Conservation (phyloP, 1,140 invertebrate species). For the Drosophila bifasciata region DNA sequence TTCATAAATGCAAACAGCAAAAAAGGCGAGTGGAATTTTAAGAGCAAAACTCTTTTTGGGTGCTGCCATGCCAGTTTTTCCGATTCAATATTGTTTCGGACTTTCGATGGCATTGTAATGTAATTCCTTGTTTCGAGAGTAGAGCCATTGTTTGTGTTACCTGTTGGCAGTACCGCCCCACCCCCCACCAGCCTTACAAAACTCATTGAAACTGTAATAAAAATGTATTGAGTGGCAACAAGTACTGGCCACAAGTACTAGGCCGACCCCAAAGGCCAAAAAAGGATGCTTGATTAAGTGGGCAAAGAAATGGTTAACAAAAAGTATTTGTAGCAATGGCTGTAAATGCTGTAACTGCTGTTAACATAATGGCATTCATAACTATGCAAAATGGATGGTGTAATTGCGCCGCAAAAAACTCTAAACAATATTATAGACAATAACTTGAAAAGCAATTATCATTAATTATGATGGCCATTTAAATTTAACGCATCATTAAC, state of each 20-base stretch:
- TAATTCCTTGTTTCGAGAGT: constrained; percentile 38
- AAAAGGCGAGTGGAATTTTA: too few relatives aligned
- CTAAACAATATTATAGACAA: constrained; percentile 66
- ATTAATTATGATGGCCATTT: constrained; percentile 81
- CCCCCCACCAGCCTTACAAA: constrained; percentile 2
- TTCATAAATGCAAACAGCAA: constrained; percentile 44
- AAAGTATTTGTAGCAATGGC: constrained; percentile 15
- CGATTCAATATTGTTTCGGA: constrained; percentile 43
- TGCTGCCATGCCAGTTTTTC: constrained; percentile 37
- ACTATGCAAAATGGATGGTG: constrained; percentile 34
- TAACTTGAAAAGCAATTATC: constrained; percentile 77
- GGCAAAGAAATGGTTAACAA: neutral
- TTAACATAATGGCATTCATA: constrained; percentile 28
- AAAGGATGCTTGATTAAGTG: neutral
- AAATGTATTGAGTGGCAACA: constrained; percentile 67
- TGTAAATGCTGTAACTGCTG: neutral
- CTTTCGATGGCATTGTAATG: constrained; percentile 50
- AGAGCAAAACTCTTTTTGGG: too few relatives aligned
- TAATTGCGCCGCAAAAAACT: constrained; percentile 25
- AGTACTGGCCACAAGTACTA: too few relatives aligned
- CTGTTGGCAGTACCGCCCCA: constrained; percentile 43
- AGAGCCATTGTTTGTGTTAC: constrained; percentile 55
- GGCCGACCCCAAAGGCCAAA: neutral
- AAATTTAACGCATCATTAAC: constrained; percentile 83
- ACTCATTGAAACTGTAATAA: constrained; percentile 55